Evolutionary conservation across 2,797 vertebrate species (phyloP), one percentile per base, ranked within the genome.

Genomic region (Macrochelys suwanniensis): DNA sequence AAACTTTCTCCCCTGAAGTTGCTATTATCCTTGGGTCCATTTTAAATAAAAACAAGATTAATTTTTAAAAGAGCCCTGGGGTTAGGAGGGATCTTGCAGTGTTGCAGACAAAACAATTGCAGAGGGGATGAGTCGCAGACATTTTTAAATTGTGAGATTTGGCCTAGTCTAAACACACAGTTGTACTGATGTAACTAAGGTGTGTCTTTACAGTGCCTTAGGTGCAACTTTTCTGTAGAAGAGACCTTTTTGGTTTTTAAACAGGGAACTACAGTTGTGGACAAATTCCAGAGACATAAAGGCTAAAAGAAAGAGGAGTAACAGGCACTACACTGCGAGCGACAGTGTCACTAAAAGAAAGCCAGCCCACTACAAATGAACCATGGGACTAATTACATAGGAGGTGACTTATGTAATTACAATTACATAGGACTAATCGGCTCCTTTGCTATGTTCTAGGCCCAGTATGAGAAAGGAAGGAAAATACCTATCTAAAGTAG

Each of bases 101-200:
- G 5, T 47, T 47, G 71, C 71, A 45, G 42, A 45, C 71, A 68
- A 68, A 68, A 37, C 8, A 37, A n/a, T 83, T 61, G 26, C 89
- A 93, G 77, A 82, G 77, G 88, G 85, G 77, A 91, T 95, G 92
- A 87, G 71, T 56, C 84, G 54, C 33, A 84, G 79, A 53, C 61
- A 4, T 94, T 80, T 71, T 57, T 85, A 71, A 93, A 93, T 91
- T 82, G 78, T 0, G 50, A 61, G n/a, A 9, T 81, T 95, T 93
- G 49, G 50, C 19, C 37, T 42, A 37, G n/a, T 74, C n/a, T 26
- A 42, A 42, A 74, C 37, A 26, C 59, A n/a, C 33, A 33, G 59
- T 61, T 74, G 37, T 23, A 45, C n/a, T 12, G 21, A 12, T 45
- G 7, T 42, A 37, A 45, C 68, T 74, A 13, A 11, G 68, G 37